Conservation (phyloP, 2,113 vertebrate genomes). For the Ophthalmolycus amberensis region DNA sequence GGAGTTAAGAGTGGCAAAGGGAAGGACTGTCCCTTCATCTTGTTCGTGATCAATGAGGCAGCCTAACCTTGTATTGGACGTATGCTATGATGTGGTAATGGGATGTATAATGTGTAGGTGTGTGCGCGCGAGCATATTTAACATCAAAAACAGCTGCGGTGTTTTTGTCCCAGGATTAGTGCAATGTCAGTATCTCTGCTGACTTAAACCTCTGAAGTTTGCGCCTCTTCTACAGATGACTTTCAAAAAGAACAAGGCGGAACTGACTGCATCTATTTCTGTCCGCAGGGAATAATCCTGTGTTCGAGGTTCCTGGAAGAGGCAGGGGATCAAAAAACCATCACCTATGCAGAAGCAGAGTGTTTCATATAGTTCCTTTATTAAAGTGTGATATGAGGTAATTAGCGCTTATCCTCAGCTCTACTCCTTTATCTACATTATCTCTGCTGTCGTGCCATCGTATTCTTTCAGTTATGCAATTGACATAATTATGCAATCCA, state of each 20-base stretch:
- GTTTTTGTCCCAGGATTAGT: conserved; percentile 28
- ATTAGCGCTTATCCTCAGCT: conserved; percentile 55
- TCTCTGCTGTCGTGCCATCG: conserved; percentile 30
- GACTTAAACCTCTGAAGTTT: conserved; percentile 56
- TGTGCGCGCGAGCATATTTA: conserved; percentile 7
- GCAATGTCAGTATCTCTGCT: conserved; percentile 15
- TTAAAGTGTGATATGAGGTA: conserved; percentile 58
- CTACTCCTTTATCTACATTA: conserved; percentile 32
- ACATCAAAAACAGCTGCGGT: conserved; percentile 34
- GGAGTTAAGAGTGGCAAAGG: conserved; percentile 49
- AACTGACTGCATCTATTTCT: conserved; percentile 53
- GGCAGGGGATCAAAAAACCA: conserved; percentile 58
- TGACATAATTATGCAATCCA: conserved; percentile 59
- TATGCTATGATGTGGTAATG: conserved; percentile 64
- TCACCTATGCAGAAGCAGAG: conserved; percentile 44
- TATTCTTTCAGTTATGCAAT: conserved; percentile 61
- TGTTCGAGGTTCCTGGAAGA: conserved; percentile 64
- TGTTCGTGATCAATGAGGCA: conserved; percentile 58
- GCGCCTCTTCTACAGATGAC: conserved; percentile 43
- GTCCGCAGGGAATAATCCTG: conserved; percentile 54
- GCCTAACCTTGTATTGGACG: conserved; percentile 51
- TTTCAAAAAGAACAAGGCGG: conserved; percentile 60
- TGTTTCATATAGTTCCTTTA: conserved; percentile 49
- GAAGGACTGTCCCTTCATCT: conserved; percentile 57
- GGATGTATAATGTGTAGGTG: conserved; percentile 22